Evolutionary conservation across 2,888 invertebrate species (phyloP).

Genomic region (Ectobius pallidus): DNA sequence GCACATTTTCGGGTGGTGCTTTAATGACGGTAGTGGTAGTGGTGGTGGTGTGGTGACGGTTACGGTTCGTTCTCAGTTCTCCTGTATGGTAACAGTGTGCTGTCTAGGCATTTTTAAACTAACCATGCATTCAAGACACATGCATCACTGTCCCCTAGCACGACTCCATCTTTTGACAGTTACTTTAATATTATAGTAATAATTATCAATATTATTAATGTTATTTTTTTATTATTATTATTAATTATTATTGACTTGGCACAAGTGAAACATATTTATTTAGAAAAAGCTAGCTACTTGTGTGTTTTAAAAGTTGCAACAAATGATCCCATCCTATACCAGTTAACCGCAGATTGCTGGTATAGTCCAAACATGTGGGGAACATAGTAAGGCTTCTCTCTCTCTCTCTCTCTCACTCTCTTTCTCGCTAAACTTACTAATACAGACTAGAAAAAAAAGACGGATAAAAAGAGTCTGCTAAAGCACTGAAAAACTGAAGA

Average conservation of each 20-base stretch:
- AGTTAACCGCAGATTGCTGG: neutral
- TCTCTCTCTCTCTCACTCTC: no score
- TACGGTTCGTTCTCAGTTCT: neutral
- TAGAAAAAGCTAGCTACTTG: slow-evolving; percentile 29
- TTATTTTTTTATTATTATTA: slow-evolving; percentile 23
- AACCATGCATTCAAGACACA: neutral
- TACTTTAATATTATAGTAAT: neutral
- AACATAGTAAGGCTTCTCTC: slow-evolving; percentile 10
- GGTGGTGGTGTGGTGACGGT: neutral
- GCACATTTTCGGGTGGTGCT: slow-evolving; percentile 15
- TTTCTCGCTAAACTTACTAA: neutral
- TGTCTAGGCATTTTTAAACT: slow-evolving; percentile 14
- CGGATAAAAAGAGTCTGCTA: neutral
- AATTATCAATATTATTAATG: slow-evolving; percentile 14
- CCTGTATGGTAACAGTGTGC: neutral
- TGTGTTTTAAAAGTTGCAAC: slow-evolving; percentile 24
- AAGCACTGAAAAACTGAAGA: neutral
- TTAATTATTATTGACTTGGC: slow-evolving; percentile 27
- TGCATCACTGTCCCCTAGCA: neutral
- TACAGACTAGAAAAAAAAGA: slow-evolving; percentile 23
- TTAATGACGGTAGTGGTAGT: neutral
- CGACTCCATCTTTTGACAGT: neutral
- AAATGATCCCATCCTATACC: slow-evolving; percentile 13
- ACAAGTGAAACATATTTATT: slow-evolving; percentile 32
- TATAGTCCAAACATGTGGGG: slow-evolving; percentile 2